Base-by-base conservation (phyloP, 1,140 invertebrate species). In the Asobara japonica region DNA sequence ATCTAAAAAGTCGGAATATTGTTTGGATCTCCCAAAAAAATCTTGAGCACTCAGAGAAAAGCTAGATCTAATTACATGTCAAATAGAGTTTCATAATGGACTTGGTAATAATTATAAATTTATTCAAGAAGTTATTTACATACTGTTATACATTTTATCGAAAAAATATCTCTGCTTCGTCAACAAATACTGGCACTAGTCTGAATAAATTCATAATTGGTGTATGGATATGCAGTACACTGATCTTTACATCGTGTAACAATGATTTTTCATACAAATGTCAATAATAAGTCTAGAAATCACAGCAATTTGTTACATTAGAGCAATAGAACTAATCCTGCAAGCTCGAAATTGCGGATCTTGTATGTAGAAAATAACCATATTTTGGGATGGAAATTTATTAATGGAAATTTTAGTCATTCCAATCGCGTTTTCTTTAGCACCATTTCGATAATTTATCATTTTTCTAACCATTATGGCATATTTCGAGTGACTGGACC, bases 301-400 rank as follows among this genome's bases (percentile, higher is more conserved):
- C 51, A 56, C 51, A 56, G 51, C 22, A 56, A 56, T 56, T 56
- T 56, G 18, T 56, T 25, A 56, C 22, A 56, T 56, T 56, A 25
- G 51, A 25, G 51, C 51, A 56, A 22, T 56, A 56, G 51, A 18
- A 25, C 5, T 56, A 25, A 56, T 56, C 10, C 51, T 56, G 20
- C 22, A 56, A 56, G 48, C 48, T 51, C 20, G 18, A 56, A 56
- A 56, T 56, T 51, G 48, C 48, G 16, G 7, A 22, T 18, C 22
- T 18, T 20, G 18, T 10, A 56, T 56, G 4, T 56, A 56, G 5
- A 27, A 56, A 56, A 56, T 45, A 56, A 22, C 51, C 11, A 25
- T 56, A 27, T 45, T 45, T 45, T 45, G 41, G 8, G n/a, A n/a
- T n/a, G n/a, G n/a, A n/a, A n/a, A n/a, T n/a, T n/a, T n/a, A n/a